Conservation (phyloP, 2,888 invertebrate species). For the Aplocera efformata region DNA sequence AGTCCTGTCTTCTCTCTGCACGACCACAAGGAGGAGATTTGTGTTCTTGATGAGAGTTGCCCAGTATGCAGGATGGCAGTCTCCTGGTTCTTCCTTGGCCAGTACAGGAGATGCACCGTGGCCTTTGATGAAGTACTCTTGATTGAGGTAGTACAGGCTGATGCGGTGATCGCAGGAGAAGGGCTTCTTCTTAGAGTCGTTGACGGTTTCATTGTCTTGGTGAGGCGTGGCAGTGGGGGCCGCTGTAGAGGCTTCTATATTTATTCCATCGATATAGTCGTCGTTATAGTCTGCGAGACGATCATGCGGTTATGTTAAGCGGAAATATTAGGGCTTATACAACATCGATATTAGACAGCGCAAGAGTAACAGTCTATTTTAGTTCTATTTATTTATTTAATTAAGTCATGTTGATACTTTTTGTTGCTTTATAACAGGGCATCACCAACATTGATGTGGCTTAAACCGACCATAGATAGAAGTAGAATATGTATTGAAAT, state of each 20-base stretch:
- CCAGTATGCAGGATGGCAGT: slow-evolving; percentile 79
- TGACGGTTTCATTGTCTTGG: slow-evolving; percentile 44
- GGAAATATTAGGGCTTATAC: slow-evolving; percentile 48
- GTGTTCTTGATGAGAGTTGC: slow-evolving; percentile 87
- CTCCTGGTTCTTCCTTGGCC: slow-evolving; percentile 44
- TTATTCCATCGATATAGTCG: slow-evolving; percentile 49
- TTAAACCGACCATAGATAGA: no score
- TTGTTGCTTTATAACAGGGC: no score
- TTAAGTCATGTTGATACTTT: no score
- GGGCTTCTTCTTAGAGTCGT: slow-evolving; percentile 58
- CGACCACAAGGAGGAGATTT: slow-evolving; percentile 88
- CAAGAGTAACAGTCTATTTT: no score
- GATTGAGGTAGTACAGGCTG: slow-evolving; percentile 84
- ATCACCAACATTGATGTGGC: no score
- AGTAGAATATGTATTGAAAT: no score
- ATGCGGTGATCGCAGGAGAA: slow-evolving; percentile 88
- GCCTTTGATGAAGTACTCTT: slow-evolving; percentile 69
- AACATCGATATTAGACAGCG: slow-evolving; percentile 19
- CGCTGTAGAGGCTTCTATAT: slow-evolving; percentile 41
- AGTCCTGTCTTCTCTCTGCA: slow-evolving; percentile 68
- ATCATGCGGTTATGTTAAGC: slow-evolving; percentile 64
- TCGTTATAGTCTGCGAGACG: slow-evolving; percentile 40
- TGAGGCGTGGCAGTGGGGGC: slow-evolving; percentile 36
- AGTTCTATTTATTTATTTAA: no score
- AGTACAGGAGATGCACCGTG: slow-evolving; percentile 53